Percentiles rank a stretch among this genome's conserved stretches.
phyloP scores from a whole-genome alignment of 2,888 invertebrate species.

The Megamerina dolium region DNA sequence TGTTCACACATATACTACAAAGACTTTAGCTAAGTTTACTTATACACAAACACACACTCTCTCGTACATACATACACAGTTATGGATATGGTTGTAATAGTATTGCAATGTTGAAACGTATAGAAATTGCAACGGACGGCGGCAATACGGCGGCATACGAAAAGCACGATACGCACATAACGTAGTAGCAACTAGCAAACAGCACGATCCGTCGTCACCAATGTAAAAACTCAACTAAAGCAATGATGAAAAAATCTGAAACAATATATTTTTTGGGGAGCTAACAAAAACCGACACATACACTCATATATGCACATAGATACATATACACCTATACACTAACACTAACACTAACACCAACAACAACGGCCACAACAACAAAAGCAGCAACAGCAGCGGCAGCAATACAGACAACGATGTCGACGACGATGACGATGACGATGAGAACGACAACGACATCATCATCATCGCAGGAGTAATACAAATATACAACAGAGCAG shows the following conservation, averaged over 20 bases:
- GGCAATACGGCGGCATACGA: too few relatives aligned
- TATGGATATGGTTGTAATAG: too few relatives aligned
- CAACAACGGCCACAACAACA: slow-evolving; percentile 8
- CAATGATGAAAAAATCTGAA: slow-evolving; percentile 51
- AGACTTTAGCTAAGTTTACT: too few relatives aligned
- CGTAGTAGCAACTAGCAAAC: slow-evolving; percentile 22
- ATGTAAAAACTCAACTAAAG: slow-evolving; percentile 52
- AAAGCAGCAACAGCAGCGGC: slow-evolving; percentile 3
- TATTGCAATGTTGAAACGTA: too few relatives aligned
- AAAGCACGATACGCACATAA: slow-evolving; percentile 19
- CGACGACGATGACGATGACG: slow-evolving; percentile 7
- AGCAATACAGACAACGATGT: slow-evolving; percentile 1
- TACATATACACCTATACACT: not conserved
- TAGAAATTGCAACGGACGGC: too few relatives aligned
- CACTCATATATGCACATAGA: too few relatives aligned
- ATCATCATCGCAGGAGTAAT: slow-evolving; percentile 10
- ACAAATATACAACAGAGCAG: too few relatives aligned
- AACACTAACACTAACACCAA: slow-evolving; percentile 1
- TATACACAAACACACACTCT: too few relatives aligned
- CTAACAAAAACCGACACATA: slow-evolving; percentile 20
- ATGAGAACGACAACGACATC: slow-evolving; percentile 8
- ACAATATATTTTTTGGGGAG: slow-evolving; percentile 51
- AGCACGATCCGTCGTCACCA: slow-evolving; percentile 51
- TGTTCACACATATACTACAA: too few relatives aligned
- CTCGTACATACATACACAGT: too few relatives aligned